Evolutionary conservation across 2,797 vertebrate genomes (phyloP), one percentile per base, ranked within the genome.

Genomic region (Heliangelus exortis): DNA sequence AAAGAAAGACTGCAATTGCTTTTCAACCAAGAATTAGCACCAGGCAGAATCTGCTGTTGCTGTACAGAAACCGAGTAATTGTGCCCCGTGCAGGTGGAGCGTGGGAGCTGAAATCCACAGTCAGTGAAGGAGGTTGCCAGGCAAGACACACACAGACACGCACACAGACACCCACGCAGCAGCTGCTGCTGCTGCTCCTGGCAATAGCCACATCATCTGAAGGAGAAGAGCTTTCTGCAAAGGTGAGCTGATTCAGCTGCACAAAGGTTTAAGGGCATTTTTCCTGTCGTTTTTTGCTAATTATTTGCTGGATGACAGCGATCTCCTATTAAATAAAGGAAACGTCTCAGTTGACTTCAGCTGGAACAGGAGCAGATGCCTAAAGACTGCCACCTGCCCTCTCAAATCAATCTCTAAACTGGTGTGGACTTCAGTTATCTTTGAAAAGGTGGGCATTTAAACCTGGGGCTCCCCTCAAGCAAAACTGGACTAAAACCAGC

Each of bases 101-200:
- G 43, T 84, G 74, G 92, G 84, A 93, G 77, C 51, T 54, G 83
- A 78, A 84, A 96, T 79, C 61, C 86, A 81, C 21, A 10, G 43
- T 0, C 66, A 58, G 31, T 34, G 74, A 81, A 45, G 21, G 76
- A 92, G 69, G 85, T n/a, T 80, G 76, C 72, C 0, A 14, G 79
- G 88, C 82, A 63, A 77, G 76, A 80, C 61, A 20, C 66, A 28
- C 28, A 41, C 67, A 41, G 62, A 10, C 74, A 34, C 90, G 19
- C 66, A 28, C 28, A 41, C 67, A 41, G 62, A 10, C 74, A 34
- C 90, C 57, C 89, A 74, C 80, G 23, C 39, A 65, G 58, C 93
- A 95, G 88, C 90, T 93, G 92, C 79, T 72, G 4, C 63, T 21
- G 87, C 74, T 86, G 65, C 0, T 89, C 53, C 34, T 54, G 14